Percentiles rank a stretch among this genome's conserved stretches.
phyloP scores from a whole-genome alignment of 1,140 invertebrate genomes.

The Asobara japonica region DNA sequence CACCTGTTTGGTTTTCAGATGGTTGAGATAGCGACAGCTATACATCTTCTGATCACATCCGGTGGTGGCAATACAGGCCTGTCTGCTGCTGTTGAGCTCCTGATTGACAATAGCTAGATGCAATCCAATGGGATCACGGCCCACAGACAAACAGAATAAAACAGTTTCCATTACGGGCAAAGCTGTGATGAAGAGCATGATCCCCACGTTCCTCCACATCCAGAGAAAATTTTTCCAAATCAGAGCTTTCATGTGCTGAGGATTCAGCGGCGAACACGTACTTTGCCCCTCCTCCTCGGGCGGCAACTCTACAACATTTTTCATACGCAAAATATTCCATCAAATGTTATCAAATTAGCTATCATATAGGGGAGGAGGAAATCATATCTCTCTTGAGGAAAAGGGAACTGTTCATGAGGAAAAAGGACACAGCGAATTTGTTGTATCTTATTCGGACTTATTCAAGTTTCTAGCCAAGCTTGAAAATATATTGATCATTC shows the following conservation, averaged over 20 bases:
- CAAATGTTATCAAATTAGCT: too few species aligned
- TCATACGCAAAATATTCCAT: too few species aligned
- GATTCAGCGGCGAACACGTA: constrained; percentile 73
- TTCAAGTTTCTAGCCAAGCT: too few species aligned
- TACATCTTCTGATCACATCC: constrained; percentile 75
- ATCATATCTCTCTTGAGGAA: too few species aligned
- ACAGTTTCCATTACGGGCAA: constrained; percentile 93
- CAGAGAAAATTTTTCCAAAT: constrained; percentile 92
- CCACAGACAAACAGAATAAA: constrained; percentile 94
- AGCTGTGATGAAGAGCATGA: constrained; percentile 90
- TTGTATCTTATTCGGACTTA: too few species aligned
- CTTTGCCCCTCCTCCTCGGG: constrained; percentile 54
- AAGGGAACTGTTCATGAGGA: too few species aligned
- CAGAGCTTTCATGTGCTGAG: constrained; percentile 81
- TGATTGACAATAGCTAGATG: constrained; percentile 87
- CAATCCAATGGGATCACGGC: constrained; percentile 85
- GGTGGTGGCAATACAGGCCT: constrained; percentile 58
- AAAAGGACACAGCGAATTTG: too few species aligned
- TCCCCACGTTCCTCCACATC: constrained; percentile 89
- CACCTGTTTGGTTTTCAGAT: constrained; percentile 72
- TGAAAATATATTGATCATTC: too few species aligned
- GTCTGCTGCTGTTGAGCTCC: constrained; percentile 73
- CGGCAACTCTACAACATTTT: too few species aligned
- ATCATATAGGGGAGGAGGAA: too few species aligned
- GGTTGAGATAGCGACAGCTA: constrained; percentile 81